Percentiles rank a stretch among this genome's conserved stretches.
phyloP scores from a whole-genome alignment of 2,797 vertebrate genomes.

The Phyllotis vaccarum region DNA sequence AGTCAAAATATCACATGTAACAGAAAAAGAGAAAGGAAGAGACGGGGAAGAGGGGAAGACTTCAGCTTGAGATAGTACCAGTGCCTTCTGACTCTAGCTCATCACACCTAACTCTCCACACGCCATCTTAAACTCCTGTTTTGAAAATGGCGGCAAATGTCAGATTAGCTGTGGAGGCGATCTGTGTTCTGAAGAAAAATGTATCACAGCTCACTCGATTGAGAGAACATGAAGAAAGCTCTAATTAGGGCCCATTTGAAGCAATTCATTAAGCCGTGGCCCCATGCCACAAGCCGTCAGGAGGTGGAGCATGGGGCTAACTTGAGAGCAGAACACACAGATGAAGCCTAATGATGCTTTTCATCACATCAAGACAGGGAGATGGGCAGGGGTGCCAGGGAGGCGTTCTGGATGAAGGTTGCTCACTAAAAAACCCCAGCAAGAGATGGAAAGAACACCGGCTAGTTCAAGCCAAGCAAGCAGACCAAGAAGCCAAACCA shows the following conservation, averaged over 20 bases:
- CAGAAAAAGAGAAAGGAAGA: background rate
- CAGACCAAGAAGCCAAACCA: background rate
- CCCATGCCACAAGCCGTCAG: conserved; percentile 26
- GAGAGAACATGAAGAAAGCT: conserved; percentile 78
- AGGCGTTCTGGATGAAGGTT: conserved; percentile 47
- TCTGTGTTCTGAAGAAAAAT: conserved; percentile 70
- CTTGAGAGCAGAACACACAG: background rate
- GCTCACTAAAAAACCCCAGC: background rate
- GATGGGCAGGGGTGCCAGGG: conserved; percentile 60
- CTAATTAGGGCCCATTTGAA: conserved; percentile 80
- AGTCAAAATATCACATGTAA: background rate
- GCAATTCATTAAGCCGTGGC: conserved; percentile 81
- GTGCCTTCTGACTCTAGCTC: background rate
- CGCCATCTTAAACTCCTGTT: background rate
- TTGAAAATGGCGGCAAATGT: conserved; percentile 55
- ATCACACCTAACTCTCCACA: accelerated
- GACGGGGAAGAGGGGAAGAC: background rate
- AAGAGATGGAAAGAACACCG: background rate
- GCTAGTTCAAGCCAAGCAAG: background rate
- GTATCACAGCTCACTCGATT: conserved; percentile 69
- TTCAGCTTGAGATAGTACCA: no score
- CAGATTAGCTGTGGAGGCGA: conserved; percentile 43
- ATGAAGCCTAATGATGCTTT: conserved; percentile 70
- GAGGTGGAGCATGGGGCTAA: conserved; percentile 60
- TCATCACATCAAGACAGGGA: conserved; percentile 70